Evolutionary conservation across 2,113 vertebrate genomes (phyloP).

Genomic region (Balaenoptera acutorostrata): DNA sequence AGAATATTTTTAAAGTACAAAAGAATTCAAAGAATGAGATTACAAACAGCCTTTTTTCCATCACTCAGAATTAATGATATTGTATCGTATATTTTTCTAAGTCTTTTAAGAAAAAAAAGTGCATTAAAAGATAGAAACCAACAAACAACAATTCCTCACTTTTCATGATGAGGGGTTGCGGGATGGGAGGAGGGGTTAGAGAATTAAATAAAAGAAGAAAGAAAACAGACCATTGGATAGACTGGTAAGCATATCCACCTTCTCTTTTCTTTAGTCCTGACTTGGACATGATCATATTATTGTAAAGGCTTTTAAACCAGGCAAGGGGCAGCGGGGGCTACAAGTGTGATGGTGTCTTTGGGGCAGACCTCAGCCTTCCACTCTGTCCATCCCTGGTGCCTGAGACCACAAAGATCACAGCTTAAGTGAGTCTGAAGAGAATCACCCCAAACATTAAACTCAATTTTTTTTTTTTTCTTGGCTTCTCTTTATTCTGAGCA

Average conservation of each 20-base stretch:
- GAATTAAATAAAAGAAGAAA: neutral
- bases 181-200: fast-evolving
- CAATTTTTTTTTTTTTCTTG: fast-evolving
- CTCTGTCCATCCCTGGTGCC: fast-evolving
- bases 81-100: neutral
- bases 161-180: neutral
- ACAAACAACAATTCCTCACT: neutral
- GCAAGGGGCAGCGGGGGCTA: fast-evolving
- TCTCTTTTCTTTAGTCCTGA: fast-evolving
- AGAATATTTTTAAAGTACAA: neutral
- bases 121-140: neutral
- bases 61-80: neutral
- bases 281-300: fast-evolving
- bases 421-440: neutral
- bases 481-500: neutral
- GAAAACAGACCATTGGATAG: fast-evolving
- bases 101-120: neutral
- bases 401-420: fast-evolving
- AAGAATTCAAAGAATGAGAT: neutral
- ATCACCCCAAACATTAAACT: fast-evolving
- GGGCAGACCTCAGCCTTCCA: neutral
- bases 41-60: neutral
- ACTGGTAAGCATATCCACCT: fast-evolving
- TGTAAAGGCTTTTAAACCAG: neutral
- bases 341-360: fast-evolving